phyloP scores from a whole-genome alignment of 1,140 invertebrate genomes.

The Metaphire vulgaris region DNA sequence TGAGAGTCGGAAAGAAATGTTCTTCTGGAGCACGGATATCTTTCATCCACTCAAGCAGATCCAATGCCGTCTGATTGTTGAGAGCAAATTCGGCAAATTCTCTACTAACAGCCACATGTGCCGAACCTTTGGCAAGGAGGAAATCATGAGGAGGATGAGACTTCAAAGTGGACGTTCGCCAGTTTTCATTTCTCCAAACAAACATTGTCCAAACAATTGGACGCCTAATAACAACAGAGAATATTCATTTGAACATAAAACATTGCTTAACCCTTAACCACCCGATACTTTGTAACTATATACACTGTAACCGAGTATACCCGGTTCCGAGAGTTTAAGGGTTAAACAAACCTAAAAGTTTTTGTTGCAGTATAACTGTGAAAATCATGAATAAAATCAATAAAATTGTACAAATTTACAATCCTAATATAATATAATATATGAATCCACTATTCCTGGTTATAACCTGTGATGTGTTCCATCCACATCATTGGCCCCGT shows the following conservation, averaged over 20 bases:
- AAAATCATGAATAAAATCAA: no score
- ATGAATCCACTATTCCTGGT: no score
- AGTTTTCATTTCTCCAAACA: not conserved
- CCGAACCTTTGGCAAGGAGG: conserved; percentile 30
- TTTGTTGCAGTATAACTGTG: no score
- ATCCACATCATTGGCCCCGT: conserved; percentile 29
- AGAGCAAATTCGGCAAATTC: conserved; percentile 30
- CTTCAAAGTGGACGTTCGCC: not conserved
- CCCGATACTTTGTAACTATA: no score
- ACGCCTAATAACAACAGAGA: no score
- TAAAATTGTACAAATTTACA: no score
- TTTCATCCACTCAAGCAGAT: conserved; percentile 23
- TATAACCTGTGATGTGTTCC: conserved; percentile 18
- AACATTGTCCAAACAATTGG: not conserved
- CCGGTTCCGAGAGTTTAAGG: no score
- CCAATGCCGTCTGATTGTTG: conserved; percentile 11
- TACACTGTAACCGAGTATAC: no score
- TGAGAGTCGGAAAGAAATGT: conserved; percentile 28
- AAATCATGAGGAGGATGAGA: conserved; percentile 18
- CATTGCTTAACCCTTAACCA: no score
- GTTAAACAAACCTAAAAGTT: no score
- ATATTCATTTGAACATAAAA: no score
- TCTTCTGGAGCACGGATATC: conserved; percentile 28
- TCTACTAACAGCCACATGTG: conserved; percentile 24
- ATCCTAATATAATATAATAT: no score